Conservation (phyloP, 2,113 vertebrate genomes). For the Laterallus jamaicensis region DNA sequence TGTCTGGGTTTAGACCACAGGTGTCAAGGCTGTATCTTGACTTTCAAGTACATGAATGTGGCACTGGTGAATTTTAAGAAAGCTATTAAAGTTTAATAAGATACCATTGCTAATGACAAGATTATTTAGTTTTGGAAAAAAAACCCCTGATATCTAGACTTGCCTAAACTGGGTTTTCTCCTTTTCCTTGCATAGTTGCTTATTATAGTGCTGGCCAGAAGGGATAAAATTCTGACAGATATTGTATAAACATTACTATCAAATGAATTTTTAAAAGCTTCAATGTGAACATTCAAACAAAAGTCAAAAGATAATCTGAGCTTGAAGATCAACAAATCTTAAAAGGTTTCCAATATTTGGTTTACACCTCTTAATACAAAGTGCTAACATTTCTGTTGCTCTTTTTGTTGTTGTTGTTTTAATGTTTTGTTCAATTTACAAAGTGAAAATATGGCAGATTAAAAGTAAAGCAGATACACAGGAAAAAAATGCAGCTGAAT, state of each 20-base stretch:
- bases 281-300: not conserved
- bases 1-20: not conserved
- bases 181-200: not conserved
- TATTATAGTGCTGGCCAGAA: not conserved
- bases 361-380: not conserved
- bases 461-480: not conserved
- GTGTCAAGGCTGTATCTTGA: not conserved
- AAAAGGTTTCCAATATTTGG: not conserved
- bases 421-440: not conserved
- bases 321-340: not conserved
- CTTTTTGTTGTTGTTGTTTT: too few relatives aligned
- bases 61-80: not conserved
- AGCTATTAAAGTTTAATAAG: not conserved
- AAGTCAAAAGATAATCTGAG: not conserved
- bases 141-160: not conserved
- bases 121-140: not conserved
- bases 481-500: not conserved
- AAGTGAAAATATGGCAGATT: not conserved
- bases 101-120: not conserved
- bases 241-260: not conserved
- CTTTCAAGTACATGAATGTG: not conserved
- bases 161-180: not conserved
- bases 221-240: not conserved
- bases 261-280: not conserved
- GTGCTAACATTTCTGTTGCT: not conserved